Evolutionary conservation across 2,113 vertebrate genomes (phyloP).

Genomic region (Alligator sinensis): DNA sequence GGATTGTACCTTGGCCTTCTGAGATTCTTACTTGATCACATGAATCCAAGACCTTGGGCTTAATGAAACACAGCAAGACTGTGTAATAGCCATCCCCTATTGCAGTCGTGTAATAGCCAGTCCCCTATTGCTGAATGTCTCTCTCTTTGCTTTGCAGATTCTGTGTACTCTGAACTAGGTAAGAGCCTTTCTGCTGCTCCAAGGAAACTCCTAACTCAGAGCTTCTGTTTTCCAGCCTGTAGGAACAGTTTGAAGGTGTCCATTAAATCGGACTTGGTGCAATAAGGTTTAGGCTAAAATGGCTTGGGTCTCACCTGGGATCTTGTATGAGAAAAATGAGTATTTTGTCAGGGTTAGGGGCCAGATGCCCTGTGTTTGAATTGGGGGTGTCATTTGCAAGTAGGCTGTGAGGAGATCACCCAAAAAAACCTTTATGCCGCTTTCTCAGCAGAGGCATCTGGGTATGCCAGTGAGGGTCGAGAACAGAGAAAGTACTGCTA

Average conservation of each 20-base stretch:
- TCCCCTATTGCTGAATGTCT: not conserved
- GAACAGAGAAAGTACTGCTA: not conserved
- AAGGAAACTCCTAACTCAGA: not conserved
- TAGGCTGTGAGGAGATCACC: not conserved
- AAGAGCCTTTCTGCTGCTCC: not conserved
- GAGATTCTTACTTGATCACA: not conserved
- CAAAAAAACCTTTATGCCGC: not conserved
- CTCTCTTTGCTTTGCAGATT: not conserved
- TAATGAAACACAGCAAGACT: not conserved
- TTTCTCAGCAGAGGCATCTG: no score
- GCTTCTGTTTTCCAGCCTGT: not conserved
- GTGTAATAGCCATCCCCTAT: no score
- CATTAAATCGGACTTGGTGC: not conserved
- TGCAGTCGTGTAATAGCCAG: not conserved
- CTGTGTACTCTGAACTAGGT: not conserved
- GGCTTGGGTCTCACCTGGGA: not conserved
- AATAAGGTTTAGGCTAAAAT: not conserved
- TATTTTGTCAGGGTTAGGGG: not conserved
- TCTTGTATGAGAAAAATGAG: no score
- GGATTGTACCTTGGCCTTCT: no score
- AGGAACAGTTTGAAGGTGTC: not conserved
- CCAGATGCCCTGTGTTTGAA: not conserved
- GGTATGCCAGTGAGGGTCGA: not conserved
- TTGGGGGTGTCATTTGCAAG: not conserved
- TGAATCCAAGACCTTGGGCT: not conserved